phyloP scores from a whole-genome alignment of 37 sponge, comb jelly and placozoan genomes.

The Cliona cf. orientalis region DNA sequence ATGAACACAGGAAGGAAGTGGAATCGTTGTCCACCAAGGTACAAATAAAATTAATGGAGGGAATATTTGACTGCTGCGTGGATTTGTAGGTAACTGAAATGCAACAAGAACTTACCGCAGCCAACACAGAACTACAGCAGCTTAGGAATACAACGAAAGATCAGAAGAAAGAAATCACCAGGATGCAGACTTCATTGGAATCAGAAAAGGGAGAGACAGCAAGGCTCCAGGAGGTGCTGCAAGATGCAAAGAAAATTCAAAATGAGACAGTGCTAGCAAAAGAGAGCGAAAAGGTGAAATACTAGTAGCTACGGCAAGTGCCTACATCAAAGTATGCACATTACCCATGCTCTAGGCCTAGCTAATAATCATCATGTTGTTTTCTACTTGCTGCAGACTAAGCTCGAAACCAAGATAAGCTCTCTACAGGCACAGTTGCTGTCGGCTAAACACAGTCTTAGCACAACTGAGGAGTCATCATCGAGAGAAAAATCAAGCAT shows the following conservation, averaged over 20 bases:
- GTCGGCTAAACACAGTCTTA: not conserved
- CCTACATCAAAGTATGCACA: too few relatives aligned
- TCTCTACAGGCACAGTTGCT: not conserved
- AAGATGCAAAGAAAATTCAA: too few relatives aligned
- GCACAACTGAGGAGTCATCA: not conserved
- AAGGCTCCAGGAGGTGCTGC: too few relatives aligned
- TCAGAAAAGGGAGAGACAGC: too few relatives aligned
- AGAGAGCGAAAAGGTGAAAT: not conserved
- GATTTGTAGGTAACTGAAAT: not conserved
- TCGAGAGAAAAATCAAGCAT: not conserved
- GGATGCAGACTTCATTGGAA: too few relatives aligned
- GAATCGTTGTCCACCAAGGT: not conserved
- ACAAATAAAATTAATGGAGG: not conserved
- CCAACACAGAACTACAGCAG: not conserved
- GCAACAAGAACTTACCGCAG: not conserved
- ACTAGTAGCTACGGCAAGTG: too few relatives aligned
- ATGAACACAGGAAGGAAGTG: not conserved
- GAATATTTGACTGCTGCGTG: too few relatives aligned
- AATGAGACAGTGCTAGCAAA: not conserved
- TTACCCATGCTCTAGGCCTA: too few relatives aligned
- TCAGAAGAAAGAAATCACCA: not conserved
- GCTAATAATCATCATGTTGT: too few relatives aligned
- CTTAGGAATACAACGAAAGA: not conserved
- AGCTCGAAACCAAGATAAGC: not conserved
- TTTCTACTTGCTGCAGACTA: too few relatives aligned